Percentiles rank a stretch among this genome's conserved stretches.
Conservation (phyloP, 2,113 vertebrate genomes). For the Pseudorectes ferrugineus region DNA sequence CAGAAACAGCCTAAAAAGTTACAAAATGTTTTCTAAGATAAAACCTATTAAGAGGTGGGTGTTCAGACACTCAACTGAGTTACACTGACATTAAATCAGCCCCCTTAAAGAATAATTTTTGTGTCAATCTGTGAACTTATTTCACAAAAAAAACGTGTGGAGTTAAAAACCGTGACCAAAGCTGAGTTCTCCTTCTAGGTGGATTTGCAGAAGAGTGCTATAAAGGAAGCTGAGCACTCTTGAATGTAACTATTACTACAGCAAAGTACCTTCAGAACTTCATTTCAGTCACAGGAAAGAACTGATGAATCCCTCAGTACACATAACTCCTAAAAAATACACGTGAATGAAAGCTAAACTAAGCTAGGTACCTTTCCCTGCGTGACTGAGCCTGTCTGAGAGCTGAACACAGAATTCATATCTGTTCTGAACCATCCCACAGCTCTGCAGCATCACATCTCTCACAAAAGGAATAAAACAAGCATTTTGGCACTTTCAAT, state of each 20-base stretch:
- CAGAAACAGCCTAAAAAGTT: not conserved
- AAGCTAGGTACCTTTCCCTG: not conserved
- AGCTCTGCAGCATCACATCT: not conserved
- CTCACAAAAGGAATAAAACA: not conserved
- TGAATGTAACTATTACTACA: not conserved
- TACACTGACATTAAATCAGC: not conserved
- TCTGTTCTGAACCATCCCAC: not conserved
- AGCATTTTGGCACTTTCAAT: not conserved
- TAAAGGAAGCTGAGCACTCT: not conserved
- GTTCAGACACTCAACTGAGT: not conserved
- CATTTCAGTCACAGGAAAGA: not conserved
- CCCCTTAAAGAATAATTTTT: not conserved
- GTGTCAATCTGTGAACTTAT: not conserved
- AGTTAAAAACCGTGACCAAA: not conserved
- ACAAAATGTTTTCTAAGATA: not conserved
- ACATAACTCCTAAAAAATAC: not conserved
- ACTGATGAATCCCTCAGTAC: not conserved
- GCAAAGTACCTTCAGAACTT: not conserved
- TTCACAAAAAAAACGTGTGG: fast-evolving
- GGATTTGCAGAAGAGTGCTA: not conserved
- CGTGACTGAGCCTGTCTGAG: not conserved
- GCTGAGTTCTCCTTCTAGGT: not conserved
- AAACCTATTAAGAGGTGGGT: not conserved
- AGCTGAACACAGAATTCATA: not conserved
- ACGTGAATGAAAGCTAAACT: not conserved